phyloP scores from a whole-genome alignment of 2,113 vertebrate genomes.

The Eudyptes chrysolophus region DNA sequence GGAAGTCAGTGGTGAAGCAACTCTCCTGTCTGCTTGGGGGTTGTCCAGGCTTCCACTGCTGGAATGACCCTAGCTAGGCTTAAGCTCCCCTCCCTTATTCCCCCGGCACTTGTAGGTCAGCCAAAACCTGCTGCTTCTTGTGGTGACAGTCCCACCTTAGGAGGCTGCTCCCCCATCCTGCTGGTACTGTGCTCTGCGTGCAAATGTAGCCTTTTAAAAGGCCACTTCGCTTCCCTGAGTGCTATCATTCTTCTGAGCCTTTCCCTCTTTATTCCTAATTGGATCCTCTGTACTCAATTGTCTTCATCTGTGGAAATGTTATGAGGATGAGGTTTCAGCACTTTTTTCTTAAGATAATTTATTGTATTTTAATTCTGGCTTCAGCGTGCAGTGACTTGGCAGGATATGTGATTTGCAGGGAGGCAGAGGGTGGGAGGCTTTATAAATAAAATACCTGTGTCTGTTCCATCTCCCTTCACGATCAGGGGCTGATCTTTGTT shows the following conservation, averaged over 20 bases:
- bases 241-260: not conserved
- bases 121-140: not conserved
- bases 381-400: not conserved
- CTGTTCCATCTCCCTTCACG: not conserved
- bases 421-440: not conserved
- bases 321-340: not conserved
- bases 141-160: not conserved
- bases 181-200: rapidly evolving
- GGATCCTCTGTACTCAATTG: not conserved
- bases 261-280: not conserved
- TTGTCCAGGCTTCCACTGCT: not conserved
- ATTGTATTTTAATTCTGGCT: conserved; percentile 15
- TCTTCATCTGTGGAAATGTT: not conserved
- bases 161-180: not conserved
- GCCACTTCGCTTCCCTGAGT: not conserved
- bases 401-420: not conserved
- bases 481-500: not conserved
- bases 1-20: not conserved
- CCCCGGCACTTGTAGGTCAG: not conserved
- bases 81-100: not conserved
- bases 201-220: not conserved
- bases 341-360: not conserved
- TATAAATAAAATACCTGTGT: not conserved
- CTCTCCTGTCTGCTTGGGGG: not conserved
- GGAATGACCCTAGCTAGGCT: not conserved